Evolutionary conservation across 2,888 invertebrate genomes (phyloP).

Genomic region (Diadegma fenestrale): DNA sequence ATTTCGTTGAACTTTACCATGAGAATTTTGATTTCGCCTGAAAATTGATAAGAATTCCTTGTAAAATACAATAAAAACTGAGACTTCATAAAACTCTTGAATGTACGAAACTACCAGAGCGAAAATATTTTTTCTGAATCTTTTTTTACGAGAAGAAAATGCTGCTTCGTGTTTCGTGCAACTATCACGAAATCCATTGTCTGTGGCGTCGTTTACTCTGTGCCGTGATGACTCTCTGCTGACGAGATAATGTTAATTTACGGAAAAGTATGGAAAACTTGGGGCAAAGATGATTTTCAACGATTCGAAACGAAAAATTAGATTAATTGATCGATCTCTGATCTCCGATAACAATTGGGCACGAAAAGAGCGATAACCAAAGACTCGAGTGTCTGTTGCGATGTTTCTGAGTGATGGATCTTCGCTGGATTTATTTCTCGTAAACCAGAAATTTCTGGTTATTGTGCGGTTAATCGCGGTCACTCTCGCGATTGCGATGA

Average conservation of each 20-base stretch:
- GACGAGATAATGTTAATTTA: background rate
- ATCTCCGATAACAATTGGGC: conserved; percentile 1
- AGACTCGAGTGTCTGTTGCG: background rate
- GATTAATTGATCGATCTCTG: conserved; percentile 1
- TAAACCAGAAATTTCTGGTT: conserved; percentile 41
- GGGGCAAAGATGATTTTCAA: background rate
- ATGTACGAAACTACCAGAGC: too few relatives aligned
- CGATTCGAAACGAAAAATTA: background rate
- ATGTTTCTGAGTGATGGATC: background rate
- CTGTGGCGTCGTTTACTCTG: background rate
- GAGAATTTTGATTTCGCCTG: too few relatives aligned
- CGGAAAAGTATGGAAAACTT: background rate
- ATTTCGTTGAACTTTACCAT: too few relatives aligned
- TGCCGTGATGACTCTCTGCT: background rate
- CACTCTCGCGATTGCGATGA: conserved; percentile 42
- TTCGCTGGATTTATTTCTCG: conserved; percentile 5
- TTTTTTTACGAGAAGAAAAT: background rate
- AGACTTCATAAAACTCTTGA: too few relatives aligned
- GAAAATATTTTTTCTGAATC: too few relatives aligned
- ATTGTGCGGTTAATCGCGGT: conserved; percentile 51
- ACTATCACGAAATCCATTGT: background rate
- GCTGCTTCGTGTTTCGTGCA: background rate
- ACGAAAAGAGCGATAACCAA: background rate
- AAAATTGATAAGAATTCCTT: too few relatives aligned
- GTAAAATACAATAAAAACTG: too few relatives aligned